These are phyloP conservation scores for Coregonus clupeaformis DNA, from an alignment of 2,113 vertebrate genomes.

Conservation along the genomic window DNA sequence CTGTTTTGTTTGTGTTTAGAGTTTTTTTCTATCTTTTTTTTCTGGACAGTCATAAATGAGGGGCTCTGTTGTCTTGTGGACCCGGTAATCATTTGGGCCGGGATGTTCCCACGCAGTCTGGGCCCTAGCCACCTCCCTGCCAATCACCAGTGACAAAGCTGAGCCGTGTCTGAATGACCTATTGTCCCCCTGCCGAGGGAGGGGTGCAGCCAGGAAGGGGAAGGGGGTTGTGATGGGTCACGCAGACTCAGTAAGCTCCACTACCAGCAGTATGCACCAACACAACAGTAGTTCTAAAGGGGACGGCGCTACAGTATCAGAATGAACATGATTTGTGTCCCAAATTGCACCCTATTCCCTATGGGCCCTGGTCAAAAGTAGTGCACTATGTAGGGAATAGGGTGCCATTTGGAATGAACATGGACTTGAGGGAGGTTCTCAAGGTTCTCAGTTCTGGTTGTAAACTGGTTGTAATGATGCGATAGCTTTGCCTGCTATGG, in stretches of 20 bases:
- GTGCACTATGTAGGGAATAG: background rate
- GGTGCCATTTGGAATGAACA: background rate
- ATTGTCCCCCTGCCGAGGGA: background rate
- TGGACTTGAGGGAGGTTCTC: background rate
- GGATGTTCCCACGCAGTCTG: slow-evolving; percentile 9
- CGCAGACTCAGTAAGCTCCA: background rate
- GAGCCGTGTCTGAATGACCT: slow-evolving; percentile 12
- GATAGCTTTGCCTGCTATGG: too few species aligned
- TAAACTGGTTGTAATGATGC: too few species aligned
- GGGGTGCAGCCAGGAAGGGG: background rate
- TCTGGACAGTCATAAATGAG: slow-evolving; percentile 1
- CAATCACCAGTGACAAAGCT: slow-evolving; percentile 12
- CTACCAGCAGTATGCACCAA: background rate
- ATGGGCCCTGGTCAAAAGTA: too few species aligned
- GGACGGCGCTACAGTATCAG: slow-evolving; percentile 30
- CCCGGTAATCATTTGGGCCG: slow-evolving; percentile 5
- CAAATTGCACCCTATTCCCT: too few species aligned
- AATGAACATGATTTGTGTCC: slow-evolving; percentile 13
- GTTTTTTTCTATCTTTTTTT: background rate
- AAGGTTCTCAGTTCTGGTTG: background rate
- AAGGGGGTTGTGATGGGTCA: background rate
- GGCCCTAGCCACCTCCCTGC: background rate
- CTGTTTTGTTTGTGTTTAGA: background rate
- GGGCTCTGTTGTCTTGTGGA: background rate
- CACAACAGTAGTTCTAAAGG: background rate